Evolutionary conservation across 2,888 invertebrate species (phyloP), one percentile per base, ranked within the genome.

Genomic region (Drosophila tripunctata): DNA sequence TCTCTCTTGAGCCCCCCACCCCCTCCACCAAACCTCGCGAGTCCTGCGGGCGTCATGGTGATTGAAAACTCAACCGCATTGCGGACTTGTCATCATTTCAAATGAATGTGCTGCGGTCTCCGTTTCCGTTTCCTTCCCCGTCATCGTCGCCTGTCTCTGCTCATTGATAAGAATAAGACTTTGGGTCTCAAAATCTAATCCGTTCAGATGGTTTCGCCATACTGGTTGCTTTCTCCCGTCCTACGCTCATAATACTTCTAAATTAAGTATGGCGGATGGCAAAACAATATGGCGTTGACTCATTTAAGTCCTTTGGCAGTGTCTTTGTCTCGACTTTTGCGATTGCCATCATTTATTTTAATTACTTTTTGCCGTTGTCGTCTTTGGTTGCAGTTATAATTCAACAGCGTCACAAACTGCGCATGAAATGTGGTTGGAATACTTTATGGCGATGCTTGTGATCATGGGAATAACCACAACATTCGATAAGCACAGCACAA

Each of bases 391-490:
- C 81, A 81, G 88, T 87, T 87, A 83, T 81, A 80, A 87, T 78
- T 84, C 63, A 78, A 84, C 72, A 73, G 86, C 86, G 61, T 81
- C 74, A 87, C 74, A 83, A 89, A 89, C 88, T 89, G 89, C 88
- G 88, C 89, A 90, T 90, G 91, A 90, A 90, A 91, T 91, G 91
- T 91, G 91, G 91, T 90, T 91, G 90, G 91, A 91, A 91, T 89
- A 91, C 90, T 74, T 89, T 80, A 89, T 88, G 85, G 80, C 88
- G 80, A 81, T 90, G 88, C 83, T 90, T 75, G 81, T 90, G 89
- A 88, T 90, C 87, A 89, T 91, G 88, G 91, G 91, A 91, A 90
- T 91, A 91, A 85, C 89, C 84, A 84, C 89, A 80, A 86, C 88
- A 58, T 75, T 85, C 76, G 89, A 88, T 74, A 87, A 88, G 79